These are phyloP conservation scores for Phalanger gymnotis DNA, from an alignment of 2,797 vertebrate genomes.

Conservation along the genomic window DNA sequence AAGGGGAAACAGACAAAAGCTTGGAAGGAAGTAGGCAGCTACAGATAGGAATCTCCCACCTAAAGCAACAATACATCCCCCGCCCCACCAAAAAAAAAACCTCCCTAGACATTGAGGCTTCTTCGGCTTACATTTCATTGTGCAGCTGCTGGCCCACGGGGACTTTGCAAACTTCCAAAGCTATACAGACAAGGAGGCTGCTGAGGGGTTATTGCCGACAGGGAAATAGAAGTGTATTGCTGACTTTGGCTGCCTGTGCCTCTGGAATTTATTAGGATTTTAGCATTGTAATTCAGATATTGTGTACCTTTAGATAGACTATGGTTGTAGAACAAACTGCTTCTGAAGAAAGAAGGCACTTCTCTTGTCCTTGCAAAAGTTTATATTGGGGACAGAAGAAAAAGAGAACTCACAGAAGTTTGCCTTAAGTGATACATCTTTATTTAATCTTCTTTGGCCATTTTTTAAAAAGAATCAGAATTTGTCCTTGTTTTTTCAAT, in stretches of 20 bases:
- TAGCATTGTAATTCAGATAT: slow-evolving; percentile 21
- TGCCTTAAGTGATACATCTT: slow-evolving; percentile 8
- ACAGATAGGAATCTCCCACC: not conserved
- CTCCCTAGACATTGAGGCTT: not conserved
- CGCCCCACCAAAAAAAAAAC: not conserved
- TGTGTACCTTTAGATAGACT: slow-evolving; percentile 24
- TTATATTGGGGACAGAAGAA: slow-evolving; percentile 30
- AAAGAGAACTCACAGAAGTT: not conserved
- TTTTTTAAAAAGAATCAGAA: not conserved
- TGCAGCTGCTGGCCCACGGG: slow-evolving; percentile 47
- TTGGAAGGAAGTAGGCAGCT: slow-evolving; percentile 24
- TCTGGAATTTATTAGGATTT: slow-evolving; percentile 51
- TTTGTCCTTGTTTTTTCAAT: not conserved
- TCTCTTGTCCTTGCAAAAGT: not conserved
- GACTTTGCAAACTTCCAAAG: slow-evolving; percentile 51
- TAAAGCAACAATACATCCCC: not conserved
- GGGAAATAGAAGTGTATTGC: slow-evolving; percentile 16
- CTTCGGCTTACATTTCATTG: slow-evolving; percentile 24
- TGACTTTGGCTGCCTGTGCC: slow-evolving; percentile 5
- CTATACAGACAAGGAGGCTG: not conserved
- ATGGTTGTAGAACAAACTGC: not conserved
- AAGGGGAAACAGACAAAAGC: slow-evolving; percentile 1
- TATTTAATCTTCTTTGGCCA: not conserved
- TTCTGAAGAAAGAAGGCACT: not conserved
- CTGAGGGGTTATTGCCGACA: slow-evolving; percentile 9